Conservation (phyloP, 2,888 invertebrate genomes). For the Tuberolachnus salignus region DNA sequence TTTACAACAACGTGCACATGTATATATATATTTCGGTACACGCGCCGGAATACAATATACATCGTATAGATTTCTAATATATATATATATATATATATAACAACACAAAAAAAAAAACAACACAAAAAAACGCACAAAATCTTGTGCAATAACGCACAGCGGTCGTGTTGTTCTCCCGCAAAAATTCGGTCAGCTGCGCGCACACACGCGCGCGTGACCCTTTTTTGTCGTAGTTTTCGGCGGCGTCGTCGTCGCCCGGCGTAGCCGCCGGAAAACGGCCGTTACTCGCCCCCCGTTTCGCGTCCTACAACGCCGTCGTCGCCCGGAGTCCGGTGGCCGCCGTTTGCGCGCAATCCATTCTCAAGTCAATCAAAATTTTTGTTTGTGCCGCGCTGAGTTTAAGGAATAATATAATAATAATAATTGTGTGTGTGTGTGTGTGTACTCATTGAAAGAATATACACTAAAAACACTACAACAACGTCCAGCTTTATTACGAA, state of each 20-base stretch:
- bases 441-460: background rate
- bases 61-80: conserved; percentile 37
- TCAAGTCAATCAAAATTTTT: conserved; percentile 47
- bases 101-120: too few relatives aligned
- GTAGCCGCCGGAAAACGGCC: conserved; percentile 53
- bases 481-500: conserved; percentile 48
- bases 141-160: conserved; percentile 35
- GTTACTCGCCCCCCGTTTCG: conserved; percentile 7
- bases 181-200: conserved; percentile 52
- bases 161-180: conserved; percentile 16
- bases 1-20: conserved; percentile 12
- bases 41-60: background rate
- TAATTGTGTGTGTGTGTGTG: background rate
- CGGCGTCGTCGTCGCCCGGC: background rate
- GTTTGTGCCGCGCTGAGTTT: conserved; percentile 16
- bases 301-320: background rate
- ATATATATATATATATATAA: too few relatives aligned
- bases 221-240: background rate
- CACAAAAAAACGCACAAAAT: conserved; percentile 16
- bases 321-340: conserved; percentile 7
- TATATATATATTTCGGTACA: background rate
- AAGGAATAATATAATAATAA: too few relatives aligned
- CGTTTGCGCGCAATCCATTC: conserved; percentile 37
- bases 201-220: conserved; percentile 14
- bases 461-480: conserved; percentile 24